Evolutionary conservation across 1,140 invertebrate species (phyloP).

Genomic region (Euura lappo): DNA sequence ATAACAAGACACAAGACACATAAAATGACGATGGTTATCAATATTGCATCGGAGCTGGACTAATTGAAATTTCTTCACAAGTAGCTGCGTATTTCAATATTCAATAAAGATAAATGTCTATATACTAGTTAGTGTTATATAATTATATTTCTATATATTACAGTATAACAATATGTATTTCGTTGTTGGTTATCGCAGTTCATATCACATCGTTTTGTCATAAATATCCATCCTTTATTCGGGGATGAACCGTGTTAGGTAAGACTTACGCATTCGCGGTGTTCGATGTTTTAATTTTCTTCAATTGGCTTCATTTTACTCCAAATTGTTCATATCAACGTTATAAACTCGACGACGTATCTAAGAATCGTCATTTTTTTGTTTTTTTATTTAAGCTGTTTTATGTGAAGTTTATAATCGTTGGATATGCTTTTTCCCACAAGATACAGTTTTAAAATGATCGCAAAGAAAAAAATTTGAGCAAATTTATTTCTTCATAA

Average conservation of each 20-base stretch:
- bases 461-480: background rate
- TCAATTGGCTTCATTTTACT: background rate
- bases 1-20: background rate
- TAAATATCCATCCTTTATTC: background rate
- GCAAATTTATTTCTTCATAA: no score
- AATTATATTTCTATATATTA: background rate
- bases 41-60: background rate
- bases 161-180: background rate
- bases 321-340: background rate
- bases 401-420: background rate
- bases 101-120: background rate
- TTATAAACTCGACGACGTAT: background rate
- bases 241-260: background rate
- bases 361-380: background rate
- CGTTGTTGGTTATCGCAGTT: slow-evolving; percentile 4
- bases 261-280: slow-evolving; percentile 1
- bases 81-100: background rate
- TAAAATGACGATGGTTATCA: background rate
- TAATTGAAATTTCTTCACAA: background rate
- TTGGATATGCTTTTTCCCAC: background rate
- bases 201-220: background rate
- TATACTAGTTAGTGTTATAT: background rate
- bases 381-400: no score
- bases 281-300: background rate
- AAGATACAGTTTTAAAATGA: background rate